phyloP scores from a whole-genome alignment of 2,113 vertebrate species.

The Solenodon paradoxus region DNA sequence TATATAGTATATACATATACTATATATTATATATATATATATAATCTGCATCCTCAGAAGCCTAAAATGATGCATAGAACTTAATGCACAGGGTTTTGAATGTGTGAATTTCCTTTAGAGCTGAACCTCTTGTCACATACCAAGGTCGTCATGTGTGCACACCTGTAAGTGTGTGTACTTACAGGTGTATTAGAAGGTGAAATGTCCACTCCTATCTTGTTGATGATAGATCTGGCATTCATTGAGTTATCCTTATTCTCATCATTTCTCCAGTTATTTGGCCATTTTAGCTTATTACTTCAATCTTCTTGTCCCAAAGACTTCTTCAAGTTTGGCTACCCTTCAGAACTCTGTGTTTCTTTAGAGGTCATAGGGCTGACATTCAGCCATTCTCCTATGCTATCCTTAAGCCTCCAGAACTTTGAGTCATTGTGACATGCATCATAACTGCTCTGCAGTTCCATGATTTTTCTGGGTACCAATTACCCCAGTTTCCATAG shows the following conservation, averaged over 20 bases:
- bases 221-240: not conserved
- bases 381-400: not conserved
- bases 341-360: not conserved
- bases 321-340: not conserved
- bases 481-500: not conserved
- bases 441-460: accelerated
- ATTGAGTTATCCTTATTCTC: not conserved
- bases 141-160: too few relatives aligned
- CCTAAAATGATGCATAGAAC: not conserved
- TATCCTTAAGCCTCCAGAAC: not conserved
- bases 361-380: not conserved
- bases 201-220: not conserved
- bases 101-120: accelerated
- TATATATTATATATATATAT: too few relatives aligned
- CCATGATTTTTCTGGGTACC: not conserved
- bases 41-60: not conserved
- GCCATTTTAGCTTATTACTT: not conserved
- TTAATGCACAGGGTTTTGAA: not conserved
- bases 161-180: not conserved
- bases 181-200: not conserved
- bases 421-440: not conserved
- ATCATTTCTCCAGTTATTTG: not conserved
- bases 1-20: too few relatives aligned
- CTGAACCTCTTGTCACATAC: not conserved
- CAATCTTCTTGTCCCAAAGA: not conserved